A percentile compares a stretch with the other conserved stretches of the same genome.
Conservation (phyloP, 2,113 vertebrate species). For the Euleptes europaea region DNA sequence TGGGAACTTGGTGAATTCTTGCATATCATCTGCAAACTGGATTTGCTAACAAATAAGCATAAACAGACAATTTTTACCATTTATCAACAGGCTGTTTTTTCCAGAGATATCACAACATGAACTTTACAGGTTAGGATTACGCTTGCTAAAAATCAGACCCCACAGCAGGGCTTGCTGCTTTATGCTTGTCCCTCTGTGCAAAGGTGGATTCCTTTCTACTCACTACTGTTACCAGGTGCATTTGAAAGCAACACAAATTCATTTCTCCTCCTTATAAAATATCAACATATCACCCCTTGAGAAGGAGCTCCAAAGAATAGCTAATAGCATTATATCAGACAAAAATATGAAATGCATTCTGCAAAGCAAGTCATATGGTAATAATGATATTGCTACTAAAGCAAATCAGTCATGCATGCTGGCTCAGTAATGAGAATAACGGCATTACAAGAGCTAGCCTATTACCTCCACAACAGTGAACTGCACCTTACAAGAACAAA, state of each 20-base stretch:
- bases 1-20: conserved; percentile 95
- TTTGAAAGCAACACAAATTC: neutral
- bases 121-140: neutral
- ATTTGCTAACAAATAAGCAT: conserved; percentile 81
- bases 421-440: neutral
- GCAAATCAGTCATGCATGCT: neutral
- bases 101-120: neutral
- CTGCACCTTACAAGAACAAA: neutral
- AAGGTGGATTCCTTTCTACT: neutral
- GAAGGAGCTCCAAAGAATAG: neutral
- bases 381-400: neutral
- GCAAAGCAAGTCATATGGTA: neutral
- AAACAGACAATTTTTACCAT: neutral
- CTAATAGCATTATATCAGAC: neutral
- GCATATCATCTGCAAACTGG: conserved; percentile 98
- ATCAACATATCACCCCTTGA: neutral
- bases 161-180: neutral
- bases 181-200: neutral
- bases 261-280: fast-evolving
- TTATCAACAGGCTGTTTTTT: neutral
- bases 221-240: neutral
- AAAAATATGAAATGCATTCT: fast-evolving
- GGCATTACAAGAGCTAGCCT: neutral
- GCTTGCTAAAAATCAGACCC: neutral
- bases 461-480: neutral